phyloP scores from a whole-genome alignment of 2,888 invertebrate genomes.

The Thera obeliscata region DNA sequence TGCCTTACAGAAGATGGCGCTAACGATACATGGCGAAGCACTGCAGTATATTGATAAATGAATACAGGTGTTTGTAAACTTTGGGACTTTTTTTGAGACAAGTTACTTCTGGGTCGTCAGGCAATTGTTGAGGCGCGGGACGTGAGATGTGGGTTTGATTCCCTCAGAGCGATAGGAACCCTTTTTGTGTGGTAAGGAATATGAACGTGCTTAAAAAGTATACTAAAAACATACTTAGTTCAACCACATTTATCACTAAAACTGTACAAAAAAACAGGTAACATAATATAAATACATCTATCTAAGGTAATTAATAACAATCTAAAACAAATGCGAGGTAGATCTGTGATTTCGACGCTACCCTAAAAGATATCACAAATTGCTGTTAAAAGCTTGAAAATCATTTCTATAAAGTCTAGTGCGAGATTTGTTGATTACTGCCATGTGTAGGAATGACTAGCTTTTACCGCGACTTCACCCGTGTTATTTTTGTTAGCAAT shows the following conservation, averaged over 20 bases:
- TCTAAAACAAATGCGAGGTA: constrained; percentile 23
- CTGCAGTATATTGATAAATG: constrained; percentile 70
- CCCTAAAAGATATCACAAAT: constrained; percentile 17
- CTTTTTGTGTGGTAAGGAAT: no score
- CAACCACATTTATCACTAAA: constrained; percentile 25
- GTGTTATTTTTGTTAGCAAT: no score
- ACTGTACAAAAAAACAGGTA: constrained; percentile 3
- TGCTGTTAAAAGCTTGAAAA: background rate
- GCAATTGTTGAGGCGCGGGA: no score
- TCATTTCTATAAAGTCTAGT: no score
- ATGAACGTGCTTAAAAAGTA: no score
- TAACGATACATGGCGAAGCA: constrained; percentile 68
- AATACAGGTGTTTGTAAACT: constrained; percentile 25
- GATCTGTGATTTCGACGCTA: constrained; percentile 14
- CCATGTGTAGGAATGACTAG: no score
- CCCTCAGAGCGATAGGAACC: no score
- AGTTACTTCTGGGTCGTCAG: no score
- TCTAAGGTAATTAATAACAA: constrained; percentile 11
- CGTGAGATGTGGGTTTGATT: no score
- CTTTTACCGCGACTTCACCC: no score
- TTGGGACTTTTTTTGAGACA: no score
- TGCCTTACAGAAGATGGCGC: constrained; percentile 74
- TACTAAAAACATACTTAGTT: background rate
- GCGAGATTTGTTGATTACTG: no score
- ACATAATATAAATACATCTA: constrained; percentile 23